phyloP scores from a whole-genome alignment of 2,797 vertebrate species.

The Eulemur rubriventer region DNA sequence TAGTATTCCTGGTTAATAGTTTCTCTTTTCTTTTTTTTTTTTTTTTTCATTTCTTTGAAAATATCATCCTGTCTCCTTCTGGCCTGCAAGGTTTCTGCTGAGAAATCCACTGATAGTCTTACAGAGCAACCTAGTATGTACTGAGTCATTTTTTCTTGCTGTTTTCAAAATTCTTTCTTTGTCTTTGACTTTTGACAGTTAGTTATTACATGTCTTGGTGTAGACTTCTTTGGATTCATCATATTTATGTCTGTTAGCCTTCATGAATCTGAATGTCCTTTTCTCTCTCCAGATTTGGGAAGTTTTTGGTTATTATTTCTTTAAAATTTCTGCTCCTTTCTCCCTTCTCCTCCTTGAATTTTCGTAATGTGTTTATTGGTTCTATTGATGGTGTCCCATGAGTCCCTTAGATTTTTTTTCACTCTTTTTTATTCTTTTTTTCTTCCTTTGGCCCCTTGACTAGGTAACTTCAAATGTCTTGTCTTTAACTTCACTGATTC shows the following conservation, averaged over 20 bases:
- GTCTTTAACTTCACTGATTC: not conserved
- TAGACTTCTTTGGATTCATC: not conserved
- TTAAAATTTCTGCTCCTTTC: not conserved
- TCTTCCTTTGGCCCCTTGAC: not conserved
- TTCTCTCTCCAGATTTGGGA: not conserved
- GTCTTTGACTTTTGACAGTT: not conserved
- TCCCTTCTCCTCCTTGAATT: not conserved
- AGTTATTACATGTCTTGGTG: not conserved
- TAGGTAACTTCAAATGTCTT: not conserved
- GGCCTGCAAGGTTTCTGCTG: not conserved
- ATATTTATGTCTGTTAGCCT: not conserved
- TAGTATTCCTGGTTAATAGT: not conserved
- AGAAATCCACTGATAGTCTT: not conserved
- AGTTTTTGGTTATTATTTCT: not conserved
- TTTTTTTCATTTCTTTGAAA: not conserved
- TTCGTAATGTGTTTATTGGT: not conserved
- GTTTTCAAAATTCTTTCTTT: not conserved
- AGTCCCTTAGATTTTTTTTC: not conserved
- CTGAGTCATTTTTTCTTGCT: not conserved
- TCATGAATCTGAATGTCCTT: not conserved
- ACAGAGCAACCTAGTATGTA: not conserved
- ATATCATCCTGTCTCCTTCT: not conserved
- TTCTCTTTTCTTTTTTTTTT: not conserved
- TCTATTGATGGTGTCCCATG: not conserved
- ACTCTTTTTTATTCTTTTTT: not conserved